phyloP scores from a whole-genome alignment of 2,888 invertebrate species.

The Melangyna quadrimaculata region DNA sequence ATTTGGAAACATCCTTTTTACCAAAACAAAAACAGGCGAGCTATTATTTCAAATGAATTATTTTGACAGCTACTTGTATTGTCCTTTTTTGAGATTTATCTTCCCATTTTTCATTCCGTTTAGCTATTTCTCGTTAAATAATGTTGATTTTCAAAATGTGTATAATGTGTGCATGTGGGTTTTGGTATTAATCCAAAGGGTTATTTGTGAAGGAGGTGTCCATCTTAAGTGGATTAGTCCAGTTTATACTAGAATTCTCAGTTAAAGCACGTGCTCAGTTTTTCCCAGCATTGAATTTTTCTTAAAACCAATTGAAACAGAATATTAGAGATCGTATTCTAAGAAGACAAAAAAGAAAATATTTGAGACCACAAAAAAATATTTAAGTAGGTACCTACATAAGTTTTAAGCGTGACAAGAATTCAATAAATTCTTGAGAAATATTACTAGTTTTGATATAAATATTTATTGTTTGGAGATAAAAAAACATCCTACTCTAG shows the following conservation, averaged over 20 bases:
- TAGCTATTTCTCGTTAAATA: neutral
- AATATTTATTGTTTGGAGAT: too few species aligned
- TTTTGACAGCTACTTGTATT: conserved; percentile 60
- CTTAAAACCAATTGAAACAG: neutral
- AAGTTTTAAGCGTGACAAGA: too few species aligned
- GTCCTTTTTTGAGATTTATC: conserved; percentile 38
- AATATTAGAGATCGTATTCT: neutral
- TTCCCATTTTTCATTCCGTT: conserved; percentile 29
- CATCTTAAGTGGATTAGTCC: conserved; percentile 67
- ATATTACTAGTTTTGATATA: too few species aligned
- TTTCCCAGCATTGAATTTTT: neutral
- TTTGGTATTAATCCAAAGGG: conserved; percentile 42
- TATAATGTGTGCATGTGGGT: neutral
- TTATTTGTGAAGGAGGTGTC: conserved; percentile 61
- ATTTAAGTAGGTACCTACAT: too few species aligned
- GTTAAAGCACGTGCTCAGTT: conserved; percentile 47
- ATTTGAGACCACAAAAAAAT: too few species aligned
- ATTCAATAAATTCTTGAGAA: too few species aligned
- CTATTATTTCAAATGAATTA: conserved; percentile 57
- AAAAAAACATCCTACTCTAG: too few species aligned
- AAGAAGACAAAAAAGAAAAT: too few species aligned
- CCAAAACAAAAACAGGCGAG: conserved; percentile 11
- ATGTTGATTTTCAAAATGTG: neutral
- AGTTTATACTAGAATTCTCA: conserved; percentile 50
- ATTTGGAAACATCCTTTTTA: conserved; percentile 45